Conservation (phyloP, 2,113 vertebrate genomes). For the Otolemur garnettii region DNA sequence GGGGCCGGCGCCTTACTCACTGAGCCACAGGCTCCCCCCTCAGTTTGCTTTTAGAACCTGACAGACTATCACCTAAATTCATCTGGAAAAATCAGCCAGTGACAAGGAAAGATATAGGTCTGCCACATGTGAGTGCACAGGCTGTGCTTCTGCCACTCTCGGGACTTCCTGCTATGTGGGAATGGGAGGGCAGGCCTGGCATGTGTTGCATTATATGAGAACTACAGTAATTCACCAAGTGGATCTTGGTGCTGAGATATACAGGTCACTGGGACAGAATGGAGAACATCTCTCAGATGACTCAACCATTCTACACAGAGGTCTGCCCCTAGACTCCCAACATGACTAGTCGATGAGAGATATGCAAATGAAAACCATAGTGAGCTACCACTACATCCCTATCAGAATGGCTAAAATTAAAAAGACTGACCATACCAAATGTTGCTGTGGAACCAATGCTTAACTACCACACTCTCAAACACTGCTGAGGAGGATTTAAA, state of each 20-base stretch:
- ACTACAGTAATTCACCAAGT: not conserved
- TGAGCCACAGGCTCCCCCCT: too few relatives aligned
- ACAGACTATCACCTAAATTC: not conserved
- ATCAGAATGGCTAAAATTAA: too few relatives aligned
- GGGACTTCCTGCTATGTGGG: not conserved
- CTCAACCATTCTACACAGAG: too few relatives aligned
- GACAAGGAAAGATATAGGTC: not conserved
- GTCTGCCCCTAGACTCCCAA: not conserved
- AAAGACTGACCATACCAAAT: not conserved
- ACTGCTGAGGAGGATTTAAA: not conserved
- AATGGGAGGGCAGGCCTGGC: not conserved
- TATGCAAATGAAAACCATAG: not conserved
- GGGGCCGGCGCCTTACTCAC: too few relatives aligned
- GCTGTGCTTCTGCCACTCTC: not conserved
- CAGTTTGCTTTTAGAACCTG: not conserved
- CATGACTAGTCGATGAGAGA: not conserved
- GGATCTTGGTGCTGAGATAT: not conserved
- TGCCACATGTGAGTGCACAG: not conserved
- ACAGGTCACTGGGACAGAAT: not conserved
- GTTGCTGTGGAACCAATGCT: too few relatives aligned
- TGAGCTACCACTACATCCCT: not conserved
- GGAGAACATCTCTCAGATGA: not conserved
- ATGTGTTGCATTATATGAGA: not conserved
- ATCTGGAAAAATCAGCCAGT: not conserved
- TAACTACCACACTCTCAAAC: too few relatives aligned